A percentile compares a stretch with the other conserved stretches of the same genome.
phyloP scores from a whole-genome alignment of 2,797 vertebrate species.

The Paedocypris micromegethes region DNA sequence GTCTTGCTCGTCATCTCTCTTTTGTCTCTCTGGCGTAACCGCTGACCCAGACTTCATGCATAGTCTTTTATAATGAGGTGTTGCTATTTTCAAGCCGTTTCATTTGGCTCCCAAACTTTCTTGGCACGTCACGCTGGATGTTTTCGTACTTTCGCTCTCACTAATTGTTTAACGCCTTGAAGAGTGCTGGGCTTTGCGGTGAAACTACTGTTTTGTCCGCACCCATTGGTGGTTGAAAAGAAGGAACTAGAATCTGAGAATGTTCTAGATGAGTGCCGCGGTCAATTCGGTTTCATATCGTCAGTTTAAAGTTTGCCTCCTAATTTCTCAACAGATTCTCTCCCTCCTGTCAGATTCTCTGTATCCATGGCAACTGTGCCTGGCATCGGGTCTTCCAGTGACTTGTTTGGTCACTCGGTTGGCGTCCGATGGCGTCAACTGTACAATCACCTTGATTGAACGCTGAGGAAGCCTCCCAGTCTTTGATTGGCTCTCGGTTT shows the following conservation, averaged over 20 bases:
- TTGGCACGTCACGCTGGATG: background rate
- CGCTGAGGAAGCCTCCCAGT: constrained; percentile 5
- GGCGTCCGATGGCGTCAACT: constrained; percentile 16
- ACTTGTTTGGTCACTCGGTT: constrained; percentile 44
- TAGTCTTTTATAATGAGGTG: constrained; percentile 32
- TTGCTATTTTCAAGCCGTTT: constrained; percentile 46
- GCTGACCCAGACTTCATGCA: constrained; percentile 15
- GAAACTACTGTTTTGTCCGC: too few species aligned
- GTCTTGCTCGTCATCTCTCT: constrained; percentile 15
- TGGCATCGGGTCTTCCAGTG: constrained; percentile 62
- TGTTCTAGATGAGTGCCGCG: too few species aligned
- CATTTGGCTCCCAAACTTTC: constrained; percentile 24
- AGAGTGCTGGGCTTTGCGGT: too few species aligned
- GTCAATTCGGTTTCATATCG: too few species aligned
- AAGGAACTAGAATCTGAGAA: too few species aligned
- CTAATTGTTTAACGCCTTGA: too few species aligned
- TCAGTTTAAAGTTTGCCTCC: constrained; percentile 5
- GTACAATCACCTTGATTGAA: constrained; percentile 27
- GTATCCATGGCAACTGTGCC: constrained; percentile 70
- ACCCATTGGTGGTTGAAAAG: too few species aligned
- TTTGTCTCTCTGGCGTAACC: constrained; percentile 15
- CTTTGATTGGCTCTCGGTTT: constrained; percentile 9
- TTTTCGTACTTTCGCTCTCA: background rate
- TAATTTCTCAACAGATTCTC: constrained; percentile 29
- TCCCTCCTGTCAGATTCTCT: constrained; percentile 30